Conservation (phyloP, 2,113 vertebrate species). For the Siniperca knerii region DNA sequence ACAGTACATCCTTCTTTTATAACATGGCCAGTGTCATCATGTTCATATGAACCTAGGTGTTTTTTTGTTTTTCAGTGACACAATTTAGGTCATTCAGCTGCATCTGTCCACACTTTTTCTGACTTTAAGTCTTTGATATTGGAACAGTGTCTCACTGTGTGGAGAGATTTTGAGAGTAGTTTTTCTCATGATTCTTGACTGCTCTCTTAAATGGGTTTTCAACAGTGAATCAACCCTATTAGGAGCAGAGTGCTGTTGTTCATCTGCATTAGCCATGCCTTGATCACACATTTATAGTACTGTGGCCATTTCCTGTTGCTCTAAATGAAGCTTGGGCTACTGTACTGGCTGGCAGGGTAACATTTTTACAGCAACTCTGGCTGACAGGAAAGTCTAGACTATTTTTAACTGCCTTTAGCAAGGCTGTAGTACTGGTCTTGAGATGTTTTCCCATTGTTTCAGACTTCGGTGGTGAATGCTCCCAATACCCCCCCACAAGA, state of each 20-base stretch:
- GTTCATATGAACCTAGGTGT: not conserved
- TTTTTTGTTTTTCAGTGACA: slow-evolving; percentile 10
- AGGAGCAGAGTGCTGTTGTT: not conserved
- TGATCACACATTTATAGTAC: not conserved
- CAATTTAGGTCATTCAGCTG: not conserved
- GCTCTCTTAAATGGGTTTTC: not conserved
- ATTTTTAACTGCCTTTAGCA: not conserved
- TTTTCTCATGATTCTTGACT: not conserved
- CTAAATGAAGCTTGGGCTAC: not conserved
- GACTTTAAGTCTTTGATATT: not conserved
- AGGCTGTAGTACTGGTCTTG: not conserved
- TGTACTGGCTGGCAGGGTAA: not conserved
- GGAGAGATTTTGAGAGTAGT: not conserved
- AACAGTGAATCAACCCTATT: not conserved
- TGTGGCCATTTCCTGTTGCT: not conserved
- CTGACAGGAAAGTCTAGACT: not conserved
- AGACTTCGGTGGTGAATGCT: not conserved
- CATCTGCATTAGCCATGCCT: not conserved
- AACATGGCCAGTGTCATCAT: not conserved
- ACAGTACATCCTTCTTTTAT: slow-evolving; percentile 1
- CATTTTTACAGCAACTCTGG: not conserved
- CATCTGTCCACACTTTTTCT: not conserved
- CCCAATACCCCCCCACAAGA: not conserved
- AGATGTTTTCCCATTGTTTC: not conserved
- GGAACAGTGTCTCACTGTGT: not conserved